Conservation (phyloP, 2,888 invertebrate species). For the Rhodophaea formosa region DNA sequence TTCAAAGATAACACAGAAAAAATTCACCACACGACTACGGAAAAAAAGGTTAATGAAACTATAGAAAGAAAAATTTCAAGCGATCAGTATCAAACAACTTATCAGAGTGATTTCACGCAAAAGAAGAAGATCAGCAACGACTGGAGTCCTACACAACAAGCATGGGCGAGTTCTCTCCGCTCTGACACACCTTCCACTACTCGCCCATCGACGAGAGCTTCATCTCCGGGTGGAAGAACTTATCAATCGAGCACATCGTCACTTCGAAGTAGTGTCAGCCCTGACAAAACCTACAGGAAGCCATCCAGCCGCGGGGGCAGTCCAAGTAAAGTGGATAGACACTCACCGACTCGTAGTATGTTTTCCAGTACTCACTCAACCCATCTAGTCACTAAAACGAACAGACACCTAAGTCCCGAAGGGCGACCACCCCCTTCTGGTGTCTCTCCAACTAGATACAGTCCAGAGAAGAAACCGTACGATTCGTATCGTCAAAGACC, state of each 20-base stretch:
- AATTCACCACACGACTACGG: constrained; percentile 40
- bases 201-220: constrained; percentile 74
- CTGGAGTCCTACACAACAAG: constrained; percentile 87
- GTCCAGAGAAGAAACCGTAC: constrained; percentile 54
- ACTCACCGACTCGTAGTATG: constrained; percentile 54
- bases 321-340: constrained; percentile 52
- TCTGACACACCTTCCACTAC: constrained; percentile 82
- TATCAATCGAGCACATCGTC: constrained; percentile 78
- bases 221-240: constrained; percentile 78
- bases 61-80: constrained; percentile 53
- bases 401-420: constrained; percentile 47
- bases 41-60: constrained; percentile 50
- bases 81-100: constrained; percentile 82
- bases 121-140: constrained; percentile 82
- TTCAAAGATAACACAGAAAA: constrained; percentile 43
- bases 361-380: constrained; percentile 54
- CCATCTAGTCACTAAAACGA: constrained; percentile 47
- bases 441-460: constrained; percentile 46
- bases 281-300: constrained; percentile 62
- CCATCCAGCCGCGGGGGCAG: constrained; percentile 63
- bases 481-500: constrained; percentile 31
- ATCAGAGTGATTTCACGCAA: constrained; percentile 79
- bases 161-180: constrained; percentile 87
- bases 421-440: constrained; percentile 46
- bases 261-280: constrained; percentile 76